Conservation (phyloP, 2,113 vertebrate species). For the Syngnathus scovelli region DNA sequence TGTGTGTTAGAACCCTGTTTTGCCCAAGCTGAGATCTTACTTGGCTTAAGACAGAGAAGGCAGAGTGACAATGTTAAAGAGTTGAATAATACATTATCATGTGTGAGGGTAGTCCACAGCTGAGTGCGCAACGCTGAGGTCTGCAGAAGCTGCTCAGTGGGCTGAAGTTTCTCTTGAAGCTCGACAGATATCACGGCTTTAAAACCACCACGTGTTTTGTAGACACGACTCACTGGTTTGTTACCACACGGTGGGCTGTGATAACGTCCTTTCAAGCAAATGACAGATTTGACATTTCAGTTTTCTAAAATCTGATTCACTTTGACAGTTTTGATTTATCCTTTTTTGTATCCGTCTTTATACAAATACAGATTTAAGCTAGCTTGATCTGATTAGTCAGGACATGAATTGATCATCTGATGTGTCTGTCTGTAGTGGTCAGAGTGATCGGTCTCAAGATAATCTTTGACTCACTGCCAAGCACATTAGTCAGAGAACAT, state of each 20-base stretch:
- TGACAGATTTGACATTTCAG: not conserved
- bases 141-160: conserved; percentile 19
- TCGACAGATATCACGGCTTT: conserved; percentile 27
- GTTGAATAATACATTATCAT: conserved; percentile 59
- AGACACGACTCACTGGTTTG: conserved; percentile 1
- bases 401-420: conserved; percentile 2
- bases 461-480: not conserved
- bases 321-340: not conserved
- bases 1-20: conserved; percentile 32
- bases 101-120: conserved; percentile 31
- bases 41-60: conserved; percentile 45
- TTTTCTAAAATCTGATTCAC: not conserved
- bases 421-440: conserved; percentile 1
- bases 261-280: not conserved
- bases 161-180: conserved; percentile 23
- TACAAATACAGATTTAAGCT: conserved; percentile 1
- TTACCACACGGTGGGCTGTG: not conserved
- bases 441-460: not conserved
- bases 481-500: conserved; percentile 3
- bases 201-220: conserved; percentile 17
- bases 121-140: conserved; percentile 10
- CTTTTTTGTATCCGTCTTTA: conserved; percentile 3
- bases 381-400: not conserved
- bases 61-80: conserved; percentile 43
- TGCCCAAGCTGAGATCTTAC: conserved; percentile 41